A percentile compares a stretch with the other conserved stretches of the same genome.
These are phyloP conservation scores for Drosophila azteca DNA, from an alignment of 1,140 invertebrate genomes.

Conservation along the genomic window DNA sequence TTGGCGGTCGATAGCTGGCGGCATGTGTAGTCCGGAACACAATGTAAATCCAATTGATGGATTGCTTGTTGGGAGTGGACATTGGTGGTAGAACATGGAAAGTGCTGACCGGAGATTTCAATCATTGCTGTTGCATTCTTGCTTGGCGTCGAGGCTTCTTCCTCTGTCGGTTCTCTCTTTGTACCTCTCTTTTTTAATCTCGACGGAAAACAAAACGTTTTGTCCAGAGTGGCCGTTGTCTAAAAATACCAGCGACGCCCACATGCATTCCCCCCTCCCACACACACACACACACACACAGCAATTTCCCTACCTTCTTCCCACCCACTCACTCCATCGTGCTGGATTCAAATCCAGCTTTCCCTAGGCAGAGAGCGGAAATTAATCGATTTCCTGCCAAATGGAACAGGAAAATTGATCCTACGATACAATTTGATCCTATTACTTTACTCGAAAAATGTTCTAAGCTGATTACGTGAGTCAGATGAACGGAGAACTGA, in stretches of 20 bases:
- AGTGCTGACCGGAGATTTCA: slow-evolving; percentile 27
- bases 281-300: neutral
- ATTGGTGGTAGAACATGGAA: slow-evolving; percentile 4
- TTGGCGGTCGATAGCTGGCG: slow-evolving; percentile 42
- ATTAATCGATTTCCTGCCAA: slow-evolving; percentile 41
- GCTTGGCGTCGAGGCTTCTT: slow-evolving; percentile 25
- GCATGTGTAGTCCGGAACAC: neutral
- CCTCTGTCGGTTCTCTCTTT: too few relatives aligned
- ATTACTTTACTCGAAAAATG: slow-evolving; percentile 2
- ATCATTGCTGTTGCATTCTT: slow-evolving; percentile 26
- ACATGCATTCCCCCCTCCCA: slow-evolving; percentile 30
- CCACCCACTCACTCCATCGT: slow-evolving; percentile 5
- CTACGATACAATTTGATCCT: slow-evolving; percentile 33
- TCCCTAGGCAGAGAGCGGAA: slow-evolving; percentile 38
- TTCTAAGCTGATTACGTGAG: slow-evolving; percentile 33
- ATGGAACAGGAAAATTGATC: slow-evolving; percentile 43
- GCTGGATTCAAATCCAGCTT: slow-evolving; percentile 15
- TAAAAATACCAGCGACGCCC: slow-evolving; percentile 47
- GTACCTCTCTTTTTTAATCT: neutral
- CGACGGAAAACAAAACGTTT: slow-evolving; percentile 41
- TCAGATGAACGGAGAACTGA: slow-evolving; percentile 24
- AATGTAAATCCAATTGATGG: slow-evolving; percentile 45
- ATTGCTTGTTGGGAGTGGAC: slow-evolving; percentile 8
- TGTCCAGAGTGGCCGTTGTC: slow-evolving; percentile 38
- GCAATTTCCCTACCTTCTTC: neutral